phyloP scores from a whole-genome alignment of 1,140 invertebrate species.

The Caerostris darwini region DNA sequence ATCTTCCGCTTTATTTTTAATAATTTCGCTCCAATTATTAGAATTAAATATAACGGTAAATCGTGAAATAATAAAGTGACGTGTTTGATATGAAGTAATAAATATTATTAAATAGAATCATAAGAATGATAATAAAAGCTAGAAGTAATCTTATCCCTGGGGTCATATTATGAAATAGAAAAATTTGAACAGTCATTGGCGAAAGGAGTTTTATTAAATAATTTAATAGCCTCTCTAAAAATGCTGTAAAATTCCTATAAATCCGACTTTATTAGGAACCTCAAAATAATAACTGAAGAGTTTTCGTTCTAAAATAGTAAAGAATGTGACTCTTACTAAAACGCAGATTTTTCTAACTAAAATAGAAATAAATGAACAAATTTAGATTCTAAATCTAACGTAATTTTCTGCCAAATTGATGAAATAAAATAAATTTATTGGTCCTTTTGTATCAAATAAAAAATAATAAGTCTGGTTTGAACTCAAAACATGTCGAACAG shows the following conservation, averaged over 20 bases:
- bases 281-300: conserved; percentile 86
- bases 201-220: conserved; percentile 85
- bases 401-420: neutral
- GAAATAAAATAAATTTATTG: conserved; percentile 7
- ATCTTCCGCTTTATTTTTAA: too few relatives aligned
- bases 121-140: conserved; percentile 83
- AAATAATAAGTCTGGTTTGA: conserved; percentile 86
- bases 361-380: conserved; percentile 2
- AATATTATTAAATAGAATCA: conserved; percentile 79
- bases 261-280: conserved; percentile 86
- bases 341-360: conserved; percentile 84
- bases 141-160: conserved; percentile 84
- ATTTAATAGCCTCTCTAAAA: conserved; percentile 87
- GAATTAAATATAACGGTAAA: too few relatives aligned
- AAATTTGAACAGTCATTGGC: conserved; percentile 83
- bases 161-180: conserved; percentile 84
- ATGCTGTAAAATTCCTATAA: conserved; percentile 85
- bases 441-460: conserved; percentile 88
- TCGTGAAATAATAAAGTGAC: too few relatives aligned
- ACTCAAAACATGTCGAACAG: conserved; percentile 92
- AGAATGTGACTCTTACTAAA: conserved; percentile 86
- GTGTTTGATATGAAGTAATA: too few relatives aligned
- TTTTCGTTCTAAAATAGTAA: conserved; percentile 87
- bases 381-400: conserved; percentile 40
- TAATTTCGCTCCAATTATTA: too few relatives aligned